phyloP scores from a whole-genome alignment of 2,113 vertebrate genomes.

The Elachura formosa region DNA sequence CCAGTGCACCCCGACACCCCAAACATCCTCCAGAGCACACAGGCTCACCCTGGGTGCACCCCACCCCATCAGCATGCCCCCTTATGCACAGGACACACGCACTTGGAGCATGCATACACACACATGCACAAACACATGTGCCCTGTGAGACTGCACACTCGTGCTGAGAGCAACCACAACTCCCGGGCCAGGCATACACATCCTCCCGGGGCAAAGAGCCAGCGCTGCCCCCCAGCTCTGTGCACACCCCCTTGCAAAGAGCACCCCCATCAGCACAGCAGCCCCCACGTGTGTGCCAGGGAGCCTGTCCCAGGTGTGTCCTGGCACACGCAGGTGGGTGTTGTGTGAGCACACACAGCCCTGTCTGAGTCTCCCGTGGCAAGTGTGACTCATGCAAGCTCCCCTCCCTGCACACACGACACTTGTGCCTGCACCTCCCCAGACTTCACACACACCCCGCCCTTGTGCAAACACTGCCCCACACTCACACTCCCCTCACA shows the following conservation, averaged over 20 bases:
- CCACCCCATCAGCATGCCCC: rapidly evolving
- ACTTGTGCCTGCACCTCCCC: not conserved
- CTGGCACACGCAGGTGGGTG: not conserved
- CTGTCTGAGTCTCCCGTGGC: not conserved
- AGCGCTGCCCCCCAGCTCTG: rapidly evolving
- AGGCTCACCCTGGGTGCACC: not conserved
- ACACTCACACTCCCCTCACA: not conserved
- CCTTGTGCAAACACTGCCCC: not conserved
- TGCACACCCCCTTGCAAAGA: rapidly evolving
- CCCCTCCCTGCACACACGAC: not conserved
- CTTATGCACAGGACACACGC: not conserved
- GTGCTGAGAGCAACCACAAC: not conserved
- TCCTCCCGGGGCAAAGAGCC: rapidly evolving
- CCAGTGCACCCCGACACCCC: not conserved
- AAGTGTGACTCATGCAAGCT: not conserved
- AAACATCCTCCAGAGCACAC: not conserved
- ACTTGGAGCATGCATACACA: not conserved
- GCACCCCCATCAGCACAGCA: not conserved
- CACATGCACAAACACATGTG: not conserved
- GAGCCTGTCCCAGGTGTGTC: not conserved
- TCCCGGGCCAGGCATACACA: not conserved
- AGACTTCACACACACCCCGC: not conserved
- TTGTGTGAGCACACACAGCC: not conserved
- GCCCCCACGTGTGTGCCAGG: rapidly evolving
- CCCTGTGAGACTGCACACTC: not conserved